Percentiles rank a stretch among this genome's conserved stretches.
Evolutionary conservation across 2,888 invertebrate species (phyloP).

Genomic region (Limnephilus marmoratus): DNA sequence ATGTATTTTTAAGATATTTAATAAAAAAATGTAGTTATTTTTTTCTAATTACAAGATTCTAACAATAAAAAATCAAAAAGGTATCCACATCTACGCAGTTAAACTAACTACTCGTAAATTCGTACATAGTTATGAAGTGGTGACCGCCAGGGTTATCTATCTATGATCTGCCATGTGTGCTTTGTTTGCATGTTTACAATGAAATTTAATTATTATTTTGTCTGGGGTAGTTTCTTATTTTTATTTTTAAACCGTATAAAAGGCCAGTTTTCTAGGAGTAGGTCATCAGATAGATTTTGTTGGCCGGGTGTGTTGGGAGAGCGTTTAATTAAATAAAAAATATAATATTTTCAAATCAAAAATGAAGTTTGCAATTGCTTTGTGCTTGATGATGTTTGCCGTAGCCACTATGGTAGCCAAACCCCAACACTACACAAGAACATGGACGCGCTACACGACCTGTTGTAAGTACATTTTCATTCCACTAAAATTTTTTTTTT

Average conservation of each 20-base stretch:
- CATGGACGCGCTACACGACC: not conserved
- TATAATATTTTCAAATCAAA: not conserved
- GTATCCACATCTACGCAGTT: too few relatives aligned
- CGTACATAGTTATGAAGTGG: not conserved
- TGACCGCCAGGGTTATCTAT: not conserved
- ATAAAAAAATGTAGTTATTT: too few relatives aligned
- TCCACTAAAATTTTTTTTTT: not conserved
- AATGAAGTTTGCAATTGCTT: slow-evolving; percentile 13
- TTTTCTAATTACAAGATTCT: too few relatives aligned
- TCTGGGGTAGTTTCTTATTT: not conserved
- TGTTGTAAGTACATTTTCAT: not conserved
- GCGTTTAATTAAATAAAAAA: not conserved
- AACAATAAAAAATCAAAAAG: too few relatives aligned
- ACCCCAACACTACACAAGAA: not conserved
- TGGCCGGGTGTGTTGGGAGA: not conserved
- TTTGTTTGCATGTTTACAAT: not conserved
- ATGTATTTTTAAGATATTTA: too few relatives aligned
- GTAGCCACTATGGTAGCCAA: not conserved
- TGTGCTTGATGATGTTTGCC: not conserved
- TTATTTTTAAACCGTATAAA: not conserved
- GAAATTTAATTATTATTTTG: not conserved
- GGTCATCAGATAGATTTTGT: not conserved
- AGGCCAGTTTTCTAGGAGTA: not conserved
- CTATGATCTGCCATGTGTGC: not conserved
- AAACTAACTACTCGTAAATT: too few relatives aligned